phyloP scores from a whole-genome alignment of 2,888 invertebrate genomes.

The Nineta flava region DNA sequence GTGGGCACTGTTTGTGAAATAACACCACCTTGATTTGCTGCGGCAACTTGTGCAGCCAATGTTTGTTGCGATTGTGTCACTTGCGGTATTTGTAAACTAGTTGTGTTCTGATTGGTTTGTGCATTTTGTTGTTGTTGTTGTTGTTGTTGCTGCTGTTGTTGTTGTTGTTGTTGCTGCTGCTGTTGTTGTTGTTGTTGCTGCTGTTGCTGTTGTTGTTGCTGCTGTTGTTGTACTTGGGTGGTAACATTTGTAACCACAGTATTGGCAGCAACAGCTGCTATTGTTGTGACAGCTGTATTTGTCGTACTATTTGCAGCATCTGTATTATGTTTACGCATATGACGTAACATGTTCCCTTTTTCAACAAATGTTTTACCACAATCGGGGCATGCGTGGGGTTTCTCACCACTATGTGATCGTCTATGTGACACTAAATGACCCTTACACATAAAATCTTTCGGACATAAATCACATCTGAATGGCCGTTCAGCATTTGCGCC shows the following conservation, averaged over 20 bases:
- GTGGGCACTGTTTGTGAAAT: slow-evolving; percentile 7
- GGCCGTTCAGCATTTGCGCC: slow-evolving; percentile 42
- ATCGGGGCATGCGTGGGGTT: slow-evolving; percentile 46
- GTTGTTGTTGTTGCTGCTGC: slow-evolving; percentile 9
- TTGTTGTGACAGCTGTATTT: slow-evolving; percentile 19
- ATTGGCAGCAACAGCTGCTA: slow-evolving; percentile 22
- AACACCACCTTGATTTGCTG: slow-evolving; percentile 3
- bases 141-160: slow-evolving; percentile 9
- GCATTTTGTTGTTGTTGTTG: slow-evolving; percentile 14
- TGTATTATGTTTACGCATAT: slow-evolving; percentile 51
- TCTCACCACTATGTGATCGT: slow-evolving; percentile 54
- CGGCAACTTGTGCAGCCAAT: not conserved
- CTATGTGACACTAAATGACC: slow-evolving; percentile 72
- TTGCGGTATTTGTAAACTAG: slow-evolving; percentile 23
- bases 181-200: slow-evolving; percentile 5
- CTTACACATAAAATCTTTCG: slow-evolving; percentile 78
- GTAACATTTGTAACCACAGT: slow-evolving; percentile 22
- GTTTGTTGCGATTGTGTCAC: slow-evolving; percentile 19
- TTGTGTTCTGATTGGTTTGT: slow-evolving; percentile 13
- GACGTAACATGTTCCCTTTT: slow-evolving; percentile 60
- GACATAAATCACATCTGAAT: slow-evolving; percentile 70
- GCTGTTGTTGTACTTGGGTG: slow-evolving; percentile 14
- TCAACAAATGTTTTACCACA: slow-evolving; percentile 69
- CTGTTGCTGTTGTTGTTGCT: slow-evolving; percentile 10
- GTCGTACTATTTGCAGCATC: slow-evolving; percentile 25